Percentiles rank a stretch among this genome's conserved stretches.
Evolutionary conservation across 2,888 invertebrate genomes (phyloP).

Genomic region (Calliphora vomitoria): DNA sequence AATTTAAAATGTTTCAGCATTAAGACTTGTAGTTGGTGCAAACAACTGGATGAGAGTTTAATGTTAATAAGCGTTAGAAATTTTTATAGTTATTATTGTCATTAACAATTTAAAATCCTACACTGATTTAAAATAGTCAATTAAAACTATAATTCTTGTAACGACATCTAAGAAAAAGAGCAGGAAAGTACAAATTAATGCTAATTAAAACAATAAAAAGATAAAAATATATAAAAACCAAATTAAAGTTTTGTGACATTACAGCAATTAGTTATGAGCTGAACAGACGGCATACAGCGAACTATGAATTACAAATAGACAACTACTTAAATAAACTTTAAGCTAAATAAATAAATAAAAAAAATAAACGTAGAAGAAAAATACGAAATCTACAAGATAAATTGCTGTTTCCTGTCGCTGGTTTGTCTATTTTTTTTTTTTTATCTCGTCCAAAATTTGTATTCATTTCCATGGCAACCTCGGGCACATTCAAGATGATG

Average conservation of each 20-base stretch:
- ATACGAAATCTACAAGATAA: constrained; percentile 75
- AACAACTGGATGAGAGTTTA: no score
- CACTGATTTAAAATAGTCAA: constrained; percentile 63
- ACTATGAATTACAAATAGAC: constrained; percentile 36
- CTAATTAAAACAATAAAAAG: constrained; percentile 77
- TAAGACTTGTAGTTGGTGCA: no score
- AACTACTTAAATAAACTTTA: constrained; percentile 51
- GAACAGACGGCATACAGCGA: constrained; percentile 15
- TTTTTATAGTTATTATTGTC: no score
- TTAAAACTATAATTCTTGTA: constrained; percentile 59
- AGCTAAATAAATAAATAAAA: constrained; percentile 48
- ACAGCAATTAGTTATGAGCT: constrained; percentile 27
- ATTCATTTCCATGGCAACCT: constrained; percentile 35
- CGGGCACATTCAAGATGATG: constrained; percentile 25
- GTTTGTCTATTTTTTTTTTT: constrained; percentile 31
- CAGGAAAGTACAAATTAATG: constrained; percentile 81
- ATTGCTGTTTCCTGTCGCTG: constrained; percentile 80
- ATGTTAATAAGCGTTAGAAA: no score
- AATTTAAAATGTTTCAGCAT: no score
- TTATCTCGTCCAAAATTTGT: constrained; percentile 38
- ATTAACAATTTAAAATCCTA: constrained; percentile 32
- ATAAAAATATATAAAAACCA: constrained; percentile 71
- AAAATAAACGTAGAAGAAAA: constrained; percentile 50
- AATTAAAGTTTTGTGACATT: constrained; percentile 75
- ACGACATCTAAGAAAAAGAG: constrained; percentile 76